phyloP scores from a whole-genome alignment of 2,797 vertebrate genomes.

The Myioborus melanocephalus region DNA sequence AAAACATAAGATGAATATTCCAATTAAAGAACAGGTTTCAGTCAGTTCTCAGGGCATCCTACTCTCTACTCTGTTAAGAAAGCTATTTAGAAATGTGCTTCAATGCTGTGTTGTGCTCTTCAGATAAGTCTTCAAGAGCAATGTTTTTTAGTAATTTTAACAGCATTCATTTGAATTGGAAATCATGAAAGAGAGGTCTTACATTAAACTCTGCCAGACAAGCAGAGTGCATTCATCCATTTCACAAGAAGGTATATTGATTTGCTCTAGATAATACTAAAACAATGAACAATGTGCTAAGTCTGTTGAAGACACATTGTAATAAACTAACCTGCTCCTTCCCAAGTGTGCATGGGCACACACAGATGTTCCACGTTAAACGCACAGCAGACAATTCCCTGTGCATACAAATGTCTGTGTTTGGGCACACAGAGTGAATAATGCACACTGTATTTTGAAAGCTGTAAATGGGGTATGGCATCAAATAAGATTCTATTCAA shows the following conservation, averaged over 20 bases:
- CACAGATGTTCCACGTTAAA: neutral
- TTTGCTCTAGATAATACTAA: conserved; percentile 12
- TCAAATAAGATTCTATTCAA: neutral
- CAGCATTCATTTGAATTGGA: conserved; percentile 58
- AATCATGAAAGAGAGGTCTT: conserved; percentile 38
- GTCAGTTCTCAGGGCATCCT: conserved; percentile 18
- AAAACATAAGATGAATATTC: conserved; percentile 57
- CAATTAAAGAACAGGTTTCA: conserved; percentile 59
- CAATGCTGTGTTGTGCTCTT: conserved; percentile 13
- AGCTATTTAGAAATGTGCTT: conserved; percentile 2
- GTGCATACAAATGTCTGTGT: neutral
- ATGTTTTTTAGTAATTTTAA: conserved; percentile 31
- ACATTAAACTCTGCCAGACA: conserved; percentile 30
- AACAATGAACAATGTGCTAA: neutral
- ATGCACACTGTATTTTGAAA: neutral
- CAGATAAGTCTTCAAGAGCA: conserved; percentile 10
- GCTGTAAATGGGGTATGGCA: neutral
- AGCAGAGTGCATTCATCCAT: conserved; percentile 18
- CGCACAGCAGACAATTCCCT: neutral
- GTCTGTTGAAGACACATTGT: neutral
- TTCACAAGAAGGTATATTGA: neutral
- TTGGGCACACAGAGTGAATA: neutral
- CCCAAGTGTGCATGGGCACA: neutral
- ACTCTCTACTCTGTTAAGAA: conserved; percentile 23
- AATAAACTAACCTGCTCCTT: neutral